Conservation (phyloP, 2,797 vertebrate genomes). For the Sebastes flavidus region DNA sequence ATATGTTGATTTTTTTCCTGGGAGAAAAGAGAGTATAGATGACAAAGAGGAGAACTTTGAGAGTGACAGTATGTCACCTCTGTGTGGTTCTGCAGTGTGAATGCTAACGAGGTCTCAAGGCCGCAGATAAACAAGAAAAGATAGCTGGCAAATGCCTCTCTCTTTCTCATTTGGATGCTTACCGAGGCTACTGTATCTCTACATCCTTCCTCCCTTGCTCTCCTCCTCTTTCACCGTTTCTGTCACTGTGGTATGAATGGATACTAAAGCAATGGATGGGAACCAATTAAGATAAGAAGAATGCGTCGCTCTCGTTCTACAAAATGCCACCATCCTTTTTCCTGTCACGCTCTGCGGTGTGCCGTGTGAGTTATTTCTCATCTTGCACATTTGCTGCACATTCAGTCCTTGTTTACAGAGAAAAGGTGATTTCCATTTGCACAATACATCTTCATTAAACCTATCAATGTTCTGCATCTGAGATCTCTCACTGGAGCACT, state of each 20-base stretch:
- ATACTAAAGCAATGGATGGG: constrained; percentile 25
- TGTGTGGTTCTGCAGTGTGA: constrained; percentile 39
- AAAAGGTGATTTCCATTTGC: neutral
- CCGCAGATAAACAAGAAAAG: constrained; percentile 46
- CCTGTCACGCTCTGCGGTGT: neutral
- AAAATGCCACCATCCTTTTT: constrained; percentile 33
- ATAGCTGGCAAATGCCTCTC: constrained; percentile 23
- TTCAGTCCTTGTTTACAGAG: neutral
- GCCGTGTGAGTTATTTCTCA: neutral
- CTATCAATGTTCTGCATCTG: neutral
- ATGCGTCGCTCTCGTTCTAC: neutral
- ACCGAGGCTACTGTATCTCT: neutral
- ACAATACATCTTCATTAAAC: constrained; percentile 3
- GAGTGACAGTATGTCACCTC: constrained; percentile 23
- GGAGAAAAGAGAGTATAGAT: neutral
- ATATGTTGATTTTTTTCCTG: neutral
- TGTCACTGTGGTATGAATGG: constrained; percentile 18
- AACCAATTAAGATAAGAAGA: constrained; percentile 51
- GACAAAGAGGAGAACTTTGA: constrained; percentile 3
- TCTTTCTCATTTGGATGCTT: constrained; percentile 12
- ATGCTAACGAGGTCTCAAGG: constrained; percentile 53
- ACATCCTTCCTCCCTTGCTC: neutral
- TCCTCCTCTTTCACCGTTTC: neutral
- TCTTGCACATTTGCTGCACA: neutral
- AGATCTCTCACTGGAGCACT: neutral